A percentile compares a stretch with the other conserved stretches of the same genome.
Evolutionary conservation across 2,113 vertebrate species (phyloP).

Genomic region (Mesoclemmys tuberculata): DNA sequence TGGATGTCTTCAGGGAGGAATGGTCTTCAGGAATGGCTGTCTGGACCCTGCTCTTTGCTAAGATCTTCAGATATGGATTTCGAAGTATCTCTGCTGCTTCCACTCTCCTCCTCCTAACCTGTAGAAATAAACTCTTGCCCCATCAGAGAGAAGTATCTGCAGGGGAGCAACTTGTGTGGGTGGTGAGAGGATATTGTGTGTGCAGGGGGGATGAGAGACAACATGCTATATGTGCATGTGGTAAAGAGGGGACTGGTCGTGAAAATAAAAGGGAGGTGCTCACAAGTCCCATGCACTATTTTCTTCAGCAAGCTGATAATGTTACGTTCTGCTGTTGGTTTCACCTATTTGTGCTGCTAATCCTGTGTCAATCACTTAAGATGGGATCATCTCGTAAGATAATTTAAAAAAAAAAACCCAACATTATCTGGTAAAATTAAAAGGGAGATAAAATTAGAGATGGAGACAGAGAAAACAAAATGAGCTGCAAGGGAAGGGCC

Average conservation of each 20-base stretch:
- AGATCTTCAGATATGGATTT: neutral
- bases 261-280: neutral
- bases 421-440: neutral
- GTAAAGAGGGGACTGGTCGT: neutral
- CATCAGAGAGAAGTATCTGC: fast-evolving
- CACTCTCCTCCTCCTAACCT: fast-evolving
- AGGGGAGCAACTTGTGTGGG: fast-evolving
- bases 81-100: neutral
- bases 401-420: neutral
- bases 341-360: fast-evolving
- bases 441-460: neutral
- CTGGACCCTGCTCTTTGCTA: neutral
- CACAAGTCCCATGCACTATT: neutral
- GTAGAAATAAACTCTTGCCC: neutral
- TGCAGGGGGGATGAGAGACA: fast-evolving
- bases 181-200: fast-evolving
- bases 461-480: fast-evolving
- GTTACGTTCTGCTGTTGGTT: fast-evolving
- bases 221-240: neutral
- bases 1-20: neutral
- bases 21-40: no score
- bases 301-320: fast-evolving
- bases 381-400: fast-evolving
- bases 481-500: neutral
- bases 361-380: fast-evolving